phyloP scores from a whole-genome alignment of 2,113 vertebrate species.

The Rhinolophus sinicus region DNA sequence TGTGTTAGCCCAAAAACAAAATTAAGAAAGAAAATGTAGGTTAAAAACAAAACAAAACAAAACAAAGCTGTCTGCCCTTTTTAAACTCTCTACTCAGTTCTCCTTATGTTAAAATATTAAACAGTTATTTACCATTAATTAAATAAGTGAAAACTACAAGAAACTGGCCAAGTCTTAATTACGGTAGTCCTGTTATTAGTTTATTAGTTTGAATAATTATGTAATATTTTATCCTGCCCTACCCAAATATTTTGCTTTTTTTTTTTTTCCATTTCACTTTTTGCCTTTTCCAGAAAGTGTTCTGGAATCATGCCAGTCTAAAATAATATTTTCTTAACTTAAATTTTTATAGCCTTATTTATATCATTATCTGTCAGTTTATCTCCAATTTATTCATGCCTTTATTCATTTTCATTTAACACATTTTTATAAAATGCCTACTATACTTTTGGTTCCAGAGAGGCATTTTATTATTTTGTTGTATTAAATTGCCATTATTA shows the following conservation, averaged over 20 bases:
- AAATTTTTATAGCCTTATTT: background rate
- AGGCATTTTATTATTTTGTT: no score
- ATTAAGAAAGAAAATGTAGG: background rate
- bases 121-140: background rate
- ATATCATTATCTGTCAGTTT: background rate
- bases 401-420: background rate
- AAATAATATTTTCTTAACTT: background rate
- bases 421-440: background rate
- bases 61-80: background rate
- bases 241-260: background rate
- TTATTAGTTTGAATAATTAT: background rate
- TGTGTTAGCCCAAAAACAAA: slow-evolving; percentile 24
- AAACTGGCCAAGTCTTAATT: background rate
- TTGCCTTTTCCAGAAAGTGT: background rate
- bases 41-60: background rate
- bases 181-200: background rate
- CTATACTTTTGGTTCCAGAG: background rate
- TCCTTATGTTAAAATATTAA: background rate
- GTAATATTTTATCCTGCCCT: background rate
- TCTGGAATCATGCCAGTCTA: background rate
- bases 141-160: background rate
- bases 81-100: background rate
- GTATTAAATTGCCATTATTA: background rate
- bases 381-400: background rate
- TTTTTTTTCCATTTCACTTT: background rate